A percentile compares a stretch with the other conserved stretches of the same genome.
These are phyloP conservation scores for Mirza zaza DNA, from an alignment of 2,113 vertebrate species.

Conservation along the genomic window DNA sequence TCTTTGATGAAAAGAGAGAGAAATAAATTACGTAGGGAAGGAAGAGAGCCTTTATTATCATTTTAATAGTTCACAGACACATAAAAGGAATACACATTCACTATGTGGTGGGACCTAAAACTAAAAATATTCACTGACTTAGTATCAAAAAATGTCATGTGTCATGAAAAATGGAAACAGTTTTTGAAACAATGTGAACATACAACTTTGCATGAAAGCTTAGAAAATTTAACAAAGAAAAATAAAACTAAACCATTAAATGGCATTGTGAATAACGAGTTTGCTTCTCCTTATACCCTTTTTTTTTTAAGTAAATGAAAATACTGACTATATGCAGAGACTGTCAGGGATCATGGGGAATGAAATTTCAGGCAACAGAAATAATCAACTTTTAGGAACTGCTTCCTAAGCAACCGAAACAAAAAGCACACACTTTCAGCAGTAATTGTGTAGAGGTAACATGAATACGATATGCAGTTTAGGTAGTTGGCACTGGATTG, in stretches of 20 bases:
- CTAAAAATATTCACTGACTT: constrained; percentile 60
- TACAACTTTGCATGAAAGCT: constrained; percentile 61
- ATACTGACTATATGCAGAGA: neutral
- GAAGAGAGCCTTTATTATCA: constrained; percentile 77
- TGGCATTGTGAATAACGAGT: constrained; percentile 44
- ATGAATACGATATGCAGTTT: accelerated
- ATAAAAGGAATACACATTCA: constrained; percentile 62
- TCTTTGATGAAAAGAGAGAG: constrained; percentile 80
- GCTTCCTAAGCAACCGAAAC: neutral
- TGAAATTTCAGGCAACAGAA: constrained; percentile 13
- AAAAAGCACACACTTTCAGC: neutral
- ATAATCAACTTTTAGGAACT: neutral
- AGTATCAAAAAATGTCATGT: constrained; percentile 53
- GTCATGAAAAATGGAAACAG: constrained; percentile 40
- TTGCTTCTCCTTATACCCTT: neutral
- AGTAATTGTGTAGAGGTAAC: neutral
- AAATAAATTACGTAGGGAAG: constrained; percentile 78
- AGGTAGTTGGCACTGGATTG: neutral
- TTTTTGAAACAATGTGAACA: constrained; percentile 30
- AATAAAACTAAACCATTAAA: constrained; percentile 49
- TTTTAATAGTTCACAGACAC: constrained; percentile 81
- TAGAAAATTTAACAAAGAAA: constrained; percentile 45
- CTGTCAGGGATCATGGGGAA: neutral
- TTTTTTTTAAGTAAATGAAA: constrained; percentile 21
- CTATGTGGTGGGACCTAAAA: constrained; percentile 54